These are phyloP conservation scores for Drosophila borborema DNA, from an alignment of 2,888 invertebrate species.

Conservation along the genomic window DNA sequence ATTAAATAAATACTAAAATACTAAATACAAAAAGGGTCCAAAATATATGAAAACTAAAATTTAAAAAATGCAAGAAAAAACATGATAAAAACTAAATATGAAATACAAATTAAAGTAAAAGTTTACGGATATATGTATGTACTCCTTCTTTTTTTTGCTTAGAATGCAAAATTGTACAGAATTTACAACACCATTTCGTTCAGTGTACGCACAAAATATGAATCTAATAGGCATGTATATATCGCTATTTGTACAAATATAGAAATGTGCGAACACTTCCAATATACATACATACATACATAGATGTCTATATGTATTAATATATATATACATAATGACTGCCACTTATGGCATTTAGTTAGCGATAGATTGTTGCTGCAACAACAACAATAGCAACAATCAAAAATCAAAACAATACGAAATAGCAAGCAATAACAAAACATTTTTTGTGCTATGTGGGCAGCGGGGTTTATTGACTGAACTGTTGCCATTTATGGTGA, in stretches of 20 bases:
- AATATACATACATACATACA: conserved; percentile 16
- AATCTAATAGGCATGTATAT: conserved; percentile 20
- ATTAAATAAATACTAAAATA: neutral
- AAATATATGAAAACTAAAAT: neutral
- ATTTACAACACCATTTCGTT: conserved; percentile 5
- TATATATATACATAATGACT: conserved; percentile 29
- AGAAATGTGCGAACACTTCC: conserved; percentile 44
- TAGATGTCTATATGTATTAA: neutral
- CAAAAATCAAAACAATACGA: conserved; percentile 33
- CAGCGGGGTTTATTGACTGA: conserved; percentile 69
- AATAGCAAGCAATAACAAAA: conserved; percentile 37
- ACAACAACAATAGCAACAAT: conserved; percentile 27
- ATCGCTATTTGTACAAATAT: conserved; percentile 40
- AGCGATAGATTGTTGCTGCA: conserved; percentile 53
- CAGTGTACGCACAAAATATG: conserved; percentile 30
- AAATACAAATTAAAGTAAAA: neutral
- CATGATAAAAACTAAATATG: neutral
- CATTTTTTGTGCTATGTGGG: conserved; percentile 48
- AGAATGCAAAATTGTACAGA: neutral
- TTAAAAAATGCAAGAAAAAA: neutral
- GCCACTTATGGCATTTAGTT: conserved; percentile 65
- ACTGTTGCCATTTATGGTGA: conserved; percentile 66
- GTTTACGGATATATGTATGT: too few species aligned
- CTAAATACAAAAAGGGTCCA: too few species aligned
- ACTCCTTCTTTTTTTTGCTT: neutral